Base-by-base conservation (phyloP, 2,797 vertebrate species). In the Epinephelus awoara region DNA sequence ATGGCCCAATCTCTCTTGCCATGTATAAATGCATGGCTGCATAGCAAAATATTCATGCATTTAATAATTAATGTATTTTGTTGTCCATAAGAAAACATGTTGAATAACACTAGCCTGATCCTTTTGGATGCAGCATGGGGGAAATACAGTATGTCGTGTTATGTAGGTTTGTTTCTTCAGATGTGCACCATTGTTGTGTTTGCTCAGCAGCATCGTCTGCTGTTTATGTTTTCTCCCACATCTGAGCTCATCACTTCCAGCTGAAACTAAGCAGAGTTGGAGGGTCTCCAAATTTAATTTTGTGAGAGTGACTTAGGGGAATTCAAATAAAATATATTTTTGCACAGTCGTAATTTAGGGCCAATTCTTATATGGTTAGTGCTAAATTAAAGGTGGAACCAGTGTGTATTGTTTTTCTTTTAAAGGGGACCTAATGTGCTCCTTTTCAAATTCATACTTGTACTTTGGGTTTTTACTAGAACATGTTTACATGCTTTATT, bases 171-270 rank as follows among this genome's bases (percentile, higher is more conserved):
- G 49, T 0, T 62, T 49, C 21, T 46, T 46, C 38, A 49, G 29
- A 50, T 85, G 50, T 58, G 69, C 54, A 38, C 74, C 46, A 59
- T 59, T 56, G 51, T 69, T 75, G 44, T 54, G 51, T 57, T 65
- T 51, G 25, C 62, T 21, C 49, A 67, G 67, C 29, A 61, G 49
- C 54, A 57, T 51, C 47, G 13, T 72, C n/a, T 51, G n/a, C 46
- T 82, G 42, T 82, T 83, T 70, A 21, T 79, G 40, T 87, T 76
- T 76, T 64, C 40, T 76, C 44, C 19, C 58, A 50, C 46, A 84
- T 34, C 17, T 42, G 18, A 75, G 67, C 38, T 79, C 47, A 70
- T 71, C 67, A 68, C n/a, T 79, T 74, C 50, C 70, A 42, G 62
- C 58, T 70, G 40, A 59, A 71, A 72, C 75, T 38, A 65, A 40